phyloP scores from a whole-genome alignment of 2,113 vertebrate genomes.

The Malurus melanocephalus region DNA sequence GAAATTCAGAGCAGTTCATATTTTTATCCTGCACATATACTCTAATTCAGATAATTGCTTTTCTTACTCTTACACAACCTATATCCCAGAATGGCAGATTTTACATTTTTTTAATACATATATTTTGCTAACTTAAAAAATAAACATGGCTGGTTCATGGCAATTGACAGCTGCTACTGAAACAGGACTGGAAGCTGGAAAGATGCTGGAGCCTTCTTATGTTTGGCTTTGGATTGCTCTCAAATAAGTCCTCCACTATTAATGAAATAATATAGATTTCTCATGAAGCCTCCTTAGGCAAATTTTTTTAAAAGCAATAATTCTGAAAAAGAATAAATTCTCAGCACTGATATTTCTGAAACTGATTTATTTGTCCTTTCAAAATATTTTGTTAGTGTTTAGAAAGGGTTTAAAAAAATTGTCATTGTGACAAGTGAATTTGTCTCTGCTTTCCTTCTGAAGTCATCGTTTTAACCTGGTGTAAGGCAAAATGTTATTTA shows the following conservation, averaged over 20 bases:
- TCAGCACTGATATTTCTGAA: not conserved
- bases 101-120: not conserved
- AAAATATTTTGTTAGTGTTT: not conserved
- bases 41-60: not conserved
- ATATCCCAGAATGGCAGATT: not conserved
- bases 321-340: not conserved
- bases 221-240: slow-evolving; percentile 14
- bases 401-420: not conserved
- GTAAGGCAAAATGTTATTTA: not conserved
- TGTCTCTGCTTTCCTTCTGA: not conserved
- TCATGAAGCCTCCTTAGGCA: not conserved
- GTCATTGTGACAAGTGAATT: not conserved
- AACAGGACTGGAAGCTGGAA: not conserved
- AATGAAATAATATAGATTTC: not conserved
- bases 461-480: not conserved
- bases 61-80: not conserved
- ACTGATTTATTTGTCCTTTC: not conserved
- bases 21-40: not conserved
- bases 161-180: not conserved
- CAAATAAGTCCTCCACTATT: not conserved
- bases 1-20: too few species aligned
- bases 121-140: not conserved
- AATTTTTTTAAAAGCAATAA: not conserved
- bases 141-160: not conserved
- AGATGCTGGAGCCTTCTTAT: not conserved